Percentiles rank a stretch among this genome's conserved stretches.
These are phyloP conservation scores for Antheraea mylitta DNA, from an alignment of 1,140 invertebrate genomes.

Conservation along the genomic window DNA sequence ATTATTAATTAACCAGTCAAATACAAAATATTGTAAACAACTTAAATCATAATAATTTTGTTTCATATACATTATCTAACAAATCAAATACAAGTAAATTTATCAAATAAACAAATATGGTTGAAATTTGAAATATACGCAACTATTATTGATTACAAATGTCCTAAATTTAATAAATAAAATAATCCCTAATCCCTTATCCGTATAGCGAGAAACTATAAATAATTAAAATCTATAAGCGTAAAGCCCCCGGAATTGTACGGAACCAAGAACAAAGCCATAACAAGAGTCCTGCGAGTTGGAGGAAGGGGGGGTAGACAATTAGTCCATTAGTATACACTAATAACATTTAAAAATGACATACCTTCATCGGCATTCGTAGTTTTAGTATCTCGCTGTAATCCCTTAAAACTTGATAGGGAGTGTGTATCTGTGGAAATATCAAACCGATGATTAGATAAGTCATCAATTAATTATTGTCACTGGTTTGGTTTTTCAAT, in stretches of 20 bases:
- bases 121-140: no score
- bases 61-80: no score
- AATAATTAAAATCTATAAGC: constrained; percentile 14
- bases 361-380: constrained; percentile 94
- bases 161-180: not conserved
- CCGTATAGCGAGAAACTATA: not conserved
- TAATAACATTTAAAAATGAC: constrained; percentile 9
- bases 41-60: no score
- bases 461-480: no score
- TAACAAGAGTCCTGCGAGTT: constrained; percentile 26
- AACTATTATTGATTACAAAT: no score
- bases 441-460: no score
- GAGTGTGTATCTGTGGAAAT: constrained; percentile 88
- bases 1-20: no score
- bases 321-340: constrained; percentile 18
- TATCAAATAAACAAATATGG: no score
- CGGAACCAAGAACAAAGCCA: constrained; percentile 30
- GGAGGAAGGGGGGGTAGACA: not conserved
- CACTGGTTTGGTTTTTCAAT: no score
- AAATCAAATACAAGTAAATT: no score
- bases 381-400: constrained; percentile 97
- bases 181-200: not conserved
- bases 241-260: constrained; percentile 18
- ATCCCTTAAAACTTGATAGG: constrained; percentile 89
- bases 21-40: no score